Evolutionary conservation across 2,888 invertebrate genomes (phyloP), one percentile per base, ranked within the genome.

Genomic region (Drosophila kanekoi): DNA sequence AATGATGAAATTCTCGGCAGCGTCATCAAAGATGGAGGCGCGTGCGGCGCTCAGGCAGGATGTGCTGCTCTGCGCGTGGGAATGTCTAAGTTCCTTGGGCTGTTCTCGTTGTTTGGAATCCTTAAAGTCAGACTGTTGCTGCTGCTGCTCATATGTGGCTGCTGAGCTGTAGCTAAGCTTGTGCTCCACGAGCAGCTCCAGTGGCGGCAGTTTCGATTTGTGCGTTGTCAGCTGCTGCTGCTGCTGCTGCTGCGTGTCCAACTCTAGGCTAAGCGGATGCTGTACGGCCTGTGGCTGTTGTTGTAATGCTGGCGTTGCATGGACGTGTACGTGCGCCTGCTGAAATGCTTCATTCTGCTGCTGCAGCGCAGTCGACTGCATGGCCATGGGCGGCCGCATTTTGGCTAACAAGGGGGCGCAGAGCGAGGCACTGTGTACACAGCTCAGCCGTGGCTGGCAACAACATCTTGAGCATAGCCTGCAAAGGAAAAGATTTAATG

Each of bases 1-100:
- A 45, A 91, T 91, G 56, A 90, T 83, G 38, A 91, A 91, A 63
- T 87, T 82, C 76, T 91, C 89, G n/a, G 91, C 91, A 35, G 90
- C 90, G 79, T 91, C 91, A 79, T 91, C 91, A 64, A 90, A 91
- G 13, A 73, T 80, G 44, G 77, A 83, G 33, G 87, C 79, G 32
- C 84, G 70, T 38, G 70, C 53, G n/a, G 79, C 47, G 16, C 58
- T 66, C 20, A 51, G 57, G 56, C 79, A 87, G 28, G 28, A 45
- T 89, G 28, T 87, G 59, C 90, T 89, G 59, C 87, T 88, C 57
- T 33, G 40, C 54, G 40, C 35, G 37, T 58, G 53, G 13, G 73
- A 67, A 59, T 75, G 63, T 75, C 62, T 51, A 40, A 67, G 67
- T 77, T 82, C 72, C 43, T 43, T 51, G 16, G 53, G 38, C 48